Conservation (phyloP, 2,888 invertebrate genomes). For the Himalopsyche japonica region DNA sequence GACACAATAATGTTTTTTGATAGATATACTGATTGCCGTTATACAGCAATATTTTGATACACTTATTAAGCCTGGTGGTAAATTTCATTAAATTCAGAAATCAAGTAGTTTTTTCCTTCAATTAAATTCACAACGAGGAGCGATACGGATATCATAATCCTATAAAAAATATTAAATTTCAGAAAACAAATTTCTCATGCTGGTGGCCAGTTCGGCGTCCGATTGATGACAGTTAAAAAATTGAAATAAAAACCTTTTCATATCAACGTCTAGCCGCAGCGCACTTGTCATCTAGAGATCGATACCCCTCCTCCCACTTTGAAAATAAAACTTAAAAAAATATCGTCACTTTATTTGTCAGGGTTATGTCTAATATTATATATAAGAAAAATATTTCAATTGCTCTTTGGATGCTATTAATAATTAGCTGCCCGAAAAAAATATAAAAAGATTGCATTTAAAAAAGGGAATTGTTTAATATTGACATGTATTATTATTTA, state of each 20-base stretch:
- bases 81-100: neutral
- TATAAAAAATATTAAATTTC: neutral
- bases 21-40: neutral
- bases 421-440: no score
- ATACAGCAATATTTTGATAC: neutral
- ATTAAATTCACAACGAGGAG: neutral
- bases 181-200: neutral
- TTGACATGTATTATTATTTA: no score
- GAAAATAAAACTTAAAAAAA: neutral
- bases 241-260: neutral
- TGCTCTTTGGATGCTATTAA: no score
- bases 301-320: neutral
- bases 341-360: neutral
- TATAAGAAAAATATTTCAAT: no score
- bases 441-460: no score
- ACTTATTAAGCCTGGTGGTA: neutral
- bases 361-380: neutral
- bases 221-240: neutral
- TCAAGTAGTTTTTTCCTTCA: neutral
- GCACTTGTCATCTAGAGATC: neutral
- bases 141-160: neutral
- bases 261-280: neutral
- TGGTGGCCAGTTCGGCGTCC: neutral
- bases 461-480: no score
- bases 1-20: no score